phyloP scores from a whole-genome alignment of 2,888 invertebrate genomes.

The Diaprepes abbreviatus region DNA sequence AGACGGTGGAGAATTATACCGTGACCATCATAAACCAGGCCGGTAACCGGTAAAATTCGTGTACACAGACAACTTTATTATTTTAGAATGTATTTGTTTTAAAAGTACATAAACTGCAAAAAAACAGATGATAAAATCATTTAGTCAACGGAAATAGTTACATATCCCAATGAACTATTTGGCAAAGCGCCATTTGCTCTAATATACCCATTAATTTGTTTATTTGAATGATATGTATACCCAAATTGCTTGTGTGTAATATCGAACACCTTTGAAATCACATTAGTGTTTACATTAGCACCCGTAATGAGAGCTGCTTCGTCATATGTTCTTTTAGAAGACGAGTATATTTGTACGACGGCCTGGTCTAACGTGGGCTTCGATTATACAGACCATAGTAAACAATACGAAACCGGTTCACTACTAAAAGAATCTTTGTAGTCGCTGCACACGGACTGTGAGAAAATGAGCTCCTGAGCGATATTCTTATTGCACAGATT shows the following conservation, averaged over 20 bases:
- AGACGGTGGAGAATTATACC: conserved; percentile 25
- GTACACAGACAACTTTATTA: not conserved
- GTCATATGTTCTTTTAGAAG: conserved; percentile 8
- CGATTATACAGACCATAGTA: conserved; percentile 55
- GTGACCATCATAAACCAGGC: conserved; percentile 25
- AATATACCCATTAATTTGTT: conserved; percentile 40
- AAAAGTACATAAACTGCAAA: conserved; percentile 2
- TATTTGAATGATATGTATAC: conserved; percentile 32
- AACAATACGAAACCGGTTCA: conserved; percentile 64
- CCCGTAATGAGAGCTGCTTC: conserved; percentile 18
- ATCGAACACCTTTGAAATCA: conserved; percentile 36
- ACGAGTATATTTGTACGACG: conserved; percentile 18
- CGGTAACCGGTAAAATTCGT: not conserved
- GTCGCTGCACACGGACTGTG: conserved; percentile 62
- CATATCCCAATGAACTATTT: conserved; percentile 40
- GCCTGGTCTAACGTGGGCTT: conserved; percentile 34
- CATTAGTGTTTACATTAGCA: conserved; percentile 33
- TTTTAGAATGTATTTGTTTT: conserved; percentile 10
- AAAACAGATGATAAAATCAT: conserved; percentile 13
- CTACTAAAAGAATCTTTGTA: conserved; percentile 57
- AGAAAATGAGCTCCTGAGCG: conserved; percentile 56
- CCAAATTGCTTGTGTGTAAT: conserved; percentile 40
- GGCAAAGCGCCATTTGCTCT: conserved; percentile 44
- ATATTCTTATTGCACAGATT: conserved; percentile 12
- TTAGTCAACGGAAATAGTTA: conserved; percentile 18